phyloP scores from a whole-genome alignment of 92 coral and sea anemone species.

The Palythoa grandiflora region DNA sequence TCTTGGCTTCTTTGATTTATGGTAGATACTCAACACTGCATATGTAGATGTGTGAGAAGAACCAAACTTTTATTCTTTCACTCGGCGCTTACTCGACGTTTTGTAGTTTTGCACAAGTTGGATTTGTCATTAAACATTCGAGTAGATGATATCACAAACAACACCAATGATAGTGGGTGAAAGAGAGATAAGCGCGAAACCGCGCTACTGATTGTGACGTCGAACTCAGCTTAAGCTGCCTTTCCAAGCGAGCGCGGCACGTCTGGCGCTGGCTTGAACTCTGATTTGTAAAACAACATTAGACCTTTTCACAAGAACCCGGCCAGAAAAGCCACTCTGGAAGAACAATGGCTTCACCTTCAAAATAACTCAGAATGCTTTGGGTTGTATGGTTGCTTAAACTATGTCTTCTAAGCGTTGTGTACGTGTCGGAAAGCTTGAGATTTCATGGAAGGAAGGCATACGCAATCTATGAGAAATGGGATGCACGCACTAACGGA shows the following conservation, averaged over 20 bases:
- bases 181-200: slow-evolving; percentile 29
- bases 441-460: slow-evolving; percentile 41
- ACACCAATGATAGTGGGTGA: slow-evolving; percentile 43
- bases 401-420: slow-evolving; percentile 42
- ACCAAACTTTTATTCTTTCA: background rate
- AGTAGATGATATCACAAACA: slow-evolving; percentile 34
- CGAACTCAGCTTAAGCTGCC: slow-evolving; percentile 22
- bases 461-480: slow-evolving; percentile 44
- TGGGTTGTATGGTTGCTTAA: slow-evolving; percentile 24
- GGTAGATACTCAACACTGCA: background rate
- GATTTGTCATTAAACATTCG: slow-evolving; percentile 33
- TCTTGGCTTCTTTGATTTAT: background rate
- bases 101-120: slow-evolving; percentile 27
- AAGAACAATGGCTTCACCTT: slow-evolving; percentile 1
- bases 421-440: slow-evolving; percentile 40
- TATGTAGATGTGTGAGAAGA: background rate
- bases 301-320: background rate
- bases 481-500: slow-evolving; percentile 67
- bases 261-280: slow-evolving; percentile 34
- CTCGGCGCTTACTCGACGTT: slow-evolving; percentile 10
- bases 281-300: slow-evolving; percentile 17
- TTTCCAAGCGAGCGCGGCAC: slow-evolving; percentile 23
- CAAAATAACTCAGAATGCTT: slow-evolving; percentile 39
- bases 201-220: slow-evolving; percentile 29
- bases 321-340: background rate